These are phyloP conservation scores for Ophion ellenae DNA, from an alignment of 2,888 invertebrate genomes.

Conservation along the genomic window DNA sequence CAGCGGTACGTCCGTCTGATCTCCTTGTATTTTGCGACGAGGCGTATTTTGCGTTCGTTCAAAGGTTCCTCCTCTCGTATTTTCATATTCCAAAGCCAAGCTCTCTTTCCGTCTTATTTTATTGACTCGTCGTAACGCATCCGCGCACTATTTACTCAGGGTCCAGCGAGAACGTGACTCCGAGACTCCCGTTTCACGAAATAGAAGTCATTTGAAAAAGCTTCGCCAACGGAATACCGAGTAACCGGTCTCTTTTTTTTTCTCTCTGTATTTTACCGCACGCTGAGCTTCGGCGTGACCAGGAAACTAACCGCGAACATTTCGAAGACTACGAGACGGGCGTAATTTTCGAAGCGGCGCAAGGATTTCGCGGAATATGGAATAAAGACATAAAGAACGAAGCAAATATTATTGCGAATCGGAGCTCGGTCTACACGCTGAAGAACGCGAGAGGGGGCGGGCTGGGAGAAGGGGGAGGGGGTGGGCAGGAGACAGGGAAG, in stretches of 20 bases:
- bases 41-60: slow-evolving; percentile 42
- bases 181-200: slow-evolving; percentile 15
- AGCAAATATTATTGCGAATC: not conserved
- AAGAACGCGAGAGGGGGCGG: not conserved
- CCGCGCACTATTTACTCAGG: slow-evolving; percentile 39
- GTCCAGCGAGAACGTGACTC: slow-evolving; percentile 44
- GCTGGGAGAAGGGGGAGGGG: not conserved
- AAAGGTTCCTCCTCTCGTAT: slow-evolving; percentile 38
- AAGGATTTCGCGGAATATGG: too few relatives aligned
- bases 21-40: not conserved
- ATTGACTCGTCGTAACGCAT: not conserved
- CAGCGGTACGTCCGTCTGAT: slow-evolving; percentile 33
- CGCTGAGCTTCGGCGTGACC: not conserved
- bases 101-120: not conserved
- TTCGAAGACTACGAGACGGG: not conserved
- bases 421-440: not conserved
- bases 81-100: not conserved
- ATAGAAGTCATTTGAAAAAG: slow-evolving; percentile 8
- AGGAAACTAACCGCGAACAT: not conserved
- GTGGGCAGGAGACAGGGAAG: not conserved
- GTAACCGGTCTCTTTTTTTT: not conserved
- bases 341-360: not conserved
- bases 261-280: not conserved
- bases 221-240: slow-evolving; percentile 1
- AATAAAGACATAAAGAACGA: not conserved